Base-by-base conservation (phyloP, 2,113 vertebrate species). In the Hemichromis elongatus region DNA sequence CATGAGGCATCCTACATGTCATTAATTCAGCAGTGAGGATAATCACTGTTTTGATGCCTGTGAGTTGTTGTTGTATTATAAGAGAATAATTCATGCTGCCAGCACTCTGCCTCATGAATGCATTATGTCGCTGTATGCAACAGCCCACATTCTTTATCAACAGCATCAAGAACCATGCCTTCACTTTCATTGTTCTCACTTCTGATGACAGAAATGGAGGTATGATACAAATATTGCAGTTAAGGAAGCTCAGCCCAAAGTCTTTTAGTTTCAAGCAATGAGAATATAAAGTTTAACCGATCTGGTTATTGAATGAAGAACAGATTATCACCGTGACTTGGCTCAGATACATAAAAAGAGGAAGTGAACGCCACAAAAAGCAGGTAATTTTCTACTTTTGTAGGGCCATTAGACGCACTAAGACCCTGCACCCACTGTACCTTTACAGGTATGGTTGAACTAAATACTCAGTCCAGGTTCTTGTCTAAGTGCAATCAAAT, bases 81-180 rank as follows among this genome's bases (percentile, higher is more conserved):
- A 82, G 77, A 86, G 92, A 92, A 93, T 93, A 87, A 93, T 93
- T 93, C 92, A 92, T 91, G 81, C 87, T 88, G 63, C 77, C 54
- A 68, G 68, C 75, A 42, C 81, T 90, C 86, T 80, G 83, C 73
- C 80, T 89, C 84, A 92, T 92, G 90, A 95, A 95, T 94, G 86
- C 82, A 90, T 89, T 82, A 90, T 80, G 42, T 19, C 59, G 10
- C 83, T 80, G 68, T 83, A 57, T 79, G 59, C 21, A 75, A 52
- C 33, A 80, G 45, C 3, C 16, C 33, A 55, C 16, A 5, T 88
- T 88, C 80, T 85, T 88, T 84, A 83, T 85, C 84, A 84, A 78
- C 85, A 87, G 88, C 87, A 91, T 85, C 57, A 82, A 86, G 86
- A 94, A 91, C 91, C 40, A 79, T 28, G 81, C 54, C 68, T 54